Conservation (phyloP, 2,113 vertebrate genomes). For the Ginglymostoma cirratum region DNA sequence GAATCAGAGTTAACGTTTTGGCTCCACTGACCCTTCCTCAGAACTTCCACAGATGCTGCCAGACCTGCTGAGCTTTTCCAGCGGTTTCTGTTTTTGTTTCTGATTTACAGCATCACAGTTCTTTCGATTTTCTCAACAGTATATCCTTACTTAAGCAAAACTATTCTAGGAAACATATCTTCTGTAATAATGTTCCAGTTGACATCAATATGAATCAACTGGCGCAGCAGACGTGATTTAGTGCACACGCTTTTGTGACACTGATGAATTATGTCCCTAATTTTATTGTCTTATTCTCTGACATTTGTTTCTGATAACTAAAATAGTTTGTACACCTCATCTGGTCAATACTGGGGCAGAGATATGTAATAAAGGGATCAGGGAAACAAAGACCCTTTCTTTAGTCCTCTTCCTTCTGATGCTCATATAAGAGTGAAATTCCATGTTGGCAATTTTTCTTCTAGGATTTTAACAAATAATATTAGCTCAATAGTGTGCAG, state of each 20-base stretch:
- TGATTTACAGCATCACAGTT: no score
- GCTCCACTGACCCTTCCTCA: no score
- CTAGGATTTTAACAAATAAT: no score
- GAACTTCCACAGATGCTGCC: no score
- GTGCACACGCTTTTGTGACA: neutral
- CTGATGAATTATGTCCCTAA: no score
- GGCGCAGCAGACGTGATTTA: neutral
- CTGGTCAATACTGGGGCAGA: neutral
- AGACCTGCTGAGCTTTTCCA: no score
- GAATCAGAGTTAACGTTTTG: no score
- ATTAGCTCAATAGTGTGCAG: no score
- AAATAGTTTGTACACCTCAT: neutral
- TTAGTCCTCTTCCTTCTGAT: neutral
- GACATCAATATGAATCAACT: neutral
- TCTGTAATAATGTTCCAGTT: neutral
- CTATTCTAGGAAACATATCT: neutral
- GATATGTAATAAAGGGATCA: neutral
- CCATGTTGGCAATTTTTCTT: neutral
- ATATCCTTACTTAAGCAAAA: neutral
- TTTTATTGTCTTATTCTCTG: no score
- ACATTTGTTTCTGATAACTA: neutral
- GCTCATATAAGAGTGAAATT: no score
- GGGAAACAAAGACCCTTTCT: neutral
- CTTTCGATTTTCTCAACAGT: neutral
- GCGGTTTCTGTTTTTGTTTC: no score